A percentile compares a stretch with the other conserved stretches of the same genome.
phyloP scores from a whole-genome alignment of 2,797 vertebrate species.

The Platalea minor region DNA sequence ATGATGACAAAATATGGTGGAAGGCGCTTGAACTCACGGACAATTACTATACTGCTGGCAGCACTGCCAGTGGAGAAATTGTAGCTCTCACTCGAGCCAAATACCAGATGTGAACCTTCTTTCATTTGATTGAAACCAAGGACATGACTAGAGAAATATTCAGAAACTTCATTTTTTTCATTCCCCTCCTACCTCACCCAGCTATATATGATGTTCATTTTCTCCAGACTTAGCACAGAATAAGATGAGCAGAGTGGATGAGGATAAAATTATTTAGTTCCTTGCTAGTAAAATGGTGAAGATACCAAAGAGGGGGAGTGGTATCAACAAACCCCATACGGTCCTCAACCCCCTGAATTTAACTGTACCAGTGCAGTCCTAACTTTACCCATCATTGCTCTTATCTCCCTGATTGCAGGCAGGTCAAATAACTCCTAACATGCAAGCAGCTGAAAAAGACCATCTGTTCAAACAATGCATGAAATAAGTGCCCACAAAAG shows the following conservation, averaged over 20 bases:
- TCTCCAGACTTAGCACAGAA: background rate
- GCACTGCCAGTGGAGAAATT: background rate
- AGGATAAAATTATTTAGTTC: background rate
- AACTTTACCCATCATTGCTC: background rate
- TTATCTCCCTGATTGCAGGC: background rate
- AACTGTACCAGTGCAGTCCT: background rate
- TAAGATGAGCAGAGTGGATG: background rate
- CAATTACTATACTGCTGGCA: background rate
- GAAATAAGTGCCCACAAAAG: background rate
- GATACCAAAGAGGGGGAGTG: background rate
- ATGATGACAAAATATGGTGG: background rate
- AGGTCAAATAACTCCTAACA: background rate
- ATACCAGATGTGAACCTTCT: background rate
- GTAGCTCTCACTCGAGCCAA: background rate
- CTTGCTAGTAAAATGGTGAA: background rate
- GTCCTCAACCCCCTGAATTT: background rate
- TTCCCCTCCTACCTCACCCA: background rate
- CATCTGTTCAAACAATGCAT: background rate
- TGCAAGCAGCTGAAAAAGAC: background rate
- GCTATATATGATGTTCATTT: background rate
- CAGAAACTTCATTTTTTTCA: background rate
- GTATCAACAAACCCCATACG: background rate
- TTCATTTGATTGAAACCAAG: background rate
- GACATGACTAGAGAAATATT: background rate
- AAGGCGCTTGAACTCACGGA: background rate